Conservation (phyloP, 2,113 vertebrate genomes). For the Xiphophorus couchianus region DNA sequence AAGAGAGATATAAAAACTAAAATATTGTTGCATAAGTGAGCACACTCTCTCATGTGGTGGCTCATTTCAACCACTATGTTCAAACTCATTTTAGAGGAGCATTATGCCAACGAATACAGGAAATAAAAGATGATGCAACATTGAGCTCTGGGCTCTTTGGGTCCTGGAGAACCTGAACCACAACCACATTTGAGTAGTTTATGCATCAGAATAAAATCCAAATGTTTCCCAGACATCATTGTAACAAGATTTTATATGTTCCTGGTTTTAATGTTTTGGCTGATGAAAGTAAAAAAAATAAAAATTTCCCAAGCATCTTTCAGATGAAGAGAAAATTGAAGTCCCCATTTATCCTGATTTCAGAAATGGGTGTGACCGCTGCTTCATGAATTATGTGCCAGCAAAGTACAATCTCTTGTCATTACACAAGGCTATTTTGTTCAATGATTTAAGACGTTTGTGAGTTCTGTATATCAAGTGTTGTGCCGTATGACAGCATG, state of each 20-base stretch:
- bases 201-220: slow-evolving; percentile 1
- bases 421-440: slow-evolving; percentile 65
- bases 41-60: too few relatives aligned
- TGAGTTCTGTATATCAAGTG: slow-evolving; percentile 44
- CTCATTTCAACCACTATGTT: too few relatives aligned
- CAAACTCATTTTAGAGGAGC: too few relatives aligned
- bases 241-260: background rate
- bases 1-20: too few relatives aligned
- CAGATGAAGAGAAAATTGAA: slow-evolving; percentile 5
- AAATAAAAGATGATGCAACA: background rate
- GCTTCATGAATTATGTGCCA: slow-evolving; percentile 55
- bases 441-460: slow-evolving; percentile 65
- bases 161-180: background rate
- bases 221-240: slow-evolving; percentile 19
- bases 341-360: slow-evolving; percentile 17
- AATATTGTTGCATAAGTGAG: too few relatives aligned
- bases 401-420: slow-evolving; percentile 54
- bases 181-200: background rate
- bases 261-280: background rate
- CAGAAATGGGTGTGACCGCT: slow-evolving; percentile 24
- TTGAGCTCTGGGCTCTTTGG: background rate
- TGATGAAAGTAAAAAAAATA: slow-evolving; percentile 1
- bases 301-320: background rate
- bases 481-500: slow-evolving; percentile 47
- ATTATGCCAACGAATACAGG: too few relatives aligned